Base-by-base conservation (phyloP, 2,113 vertebrate species). In the Cololabis saira region DNA sequence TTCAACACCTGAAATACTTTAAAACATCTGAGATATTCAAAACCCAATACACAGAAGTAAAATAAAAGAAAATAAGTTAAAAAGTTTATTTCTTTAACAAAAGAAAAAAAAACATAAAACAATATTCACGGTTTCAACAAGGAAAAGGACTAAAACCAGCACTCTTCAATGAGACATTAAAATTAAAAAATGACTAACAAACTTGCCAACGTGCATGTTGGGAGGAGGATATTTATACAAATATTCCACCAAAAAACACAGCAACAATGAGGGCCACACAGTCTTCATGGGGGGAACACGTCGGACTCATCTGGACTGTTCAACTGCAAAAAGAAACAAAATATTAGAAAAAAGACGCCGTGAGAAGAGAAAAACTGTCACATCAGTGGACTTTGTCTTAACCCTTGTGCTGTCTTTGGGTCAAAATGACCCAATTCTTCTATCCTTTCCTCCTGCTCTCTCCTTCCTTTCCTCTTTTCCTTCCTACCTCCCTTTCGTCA, bases 241-340 rank as follows among this genome's bases (percentile, higher is more conserved):
- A 87, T 72, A n/a, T 15, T 68, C 51, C 62, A 62, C 54, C 57
- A 83, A 86, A n/a, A 16, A 74, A 75, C 16, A 74, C 58, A 80
- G 58, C 51, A 65, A 82, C 61, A 73, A 43, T 10, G 58, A 51
- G 37, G 66, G 53, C 53, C 71, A 80, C 47, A 68, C 75, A 30
- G 21, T 71, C 79, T 50, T 70, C 72, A 81, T 40, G 72, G 58
- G 76, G 60, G 67, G 74, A 41, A 54, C 16, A 51, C 45, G 16
- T 67, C 61, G 17, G 27, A 60, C 76, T 93, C 91, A 93, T 93
- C 93, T 93, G 88, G 92, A 92, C 87, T 93, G 93, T 61, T 94
- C 93, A 82, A 94, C 93, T 94, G 87, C 59, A 63, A 78, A 21
- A 68, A 22, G 12, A 74, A 22, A 59, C 72, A 18, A 0, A 18